Evolutionary conservation across 1,140 invertebrate species (phyloP).

Genomic region (Steinernema khuongi): DNA sequence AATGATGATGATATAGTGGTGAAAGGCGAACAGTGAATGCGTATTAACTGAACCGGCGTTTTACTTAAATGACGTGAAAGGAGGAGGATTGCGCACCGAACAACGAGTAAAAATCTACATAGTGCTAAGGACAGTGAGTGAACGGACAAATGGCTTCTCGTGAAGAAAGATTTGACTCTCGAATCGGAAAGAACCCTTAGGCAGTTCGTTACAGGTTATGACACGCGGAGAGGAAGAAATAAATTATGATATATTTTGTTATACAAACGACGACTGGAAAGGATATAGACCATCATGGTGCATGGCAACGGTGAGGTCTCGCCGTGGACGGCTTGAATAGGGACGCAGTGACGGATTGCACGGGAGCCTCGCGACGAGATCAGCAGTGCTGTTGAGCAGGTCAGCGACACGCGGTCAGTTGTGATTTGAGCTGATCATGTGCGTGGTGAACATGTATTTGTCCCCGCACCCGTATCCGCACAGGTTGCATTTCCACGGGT

Average conservation of each 20-base stretch:
- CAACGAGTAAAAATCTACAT: not conserved
- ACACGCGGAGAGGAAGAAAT: not conserved
- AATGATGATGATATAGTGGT: not conserved
- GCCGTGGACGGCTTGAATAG: not conserved
- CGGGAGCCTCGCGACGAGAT: not conserved
- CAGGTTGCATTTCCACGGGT: conserved; percentile 95
- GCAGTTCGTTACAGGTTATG: not conserved
- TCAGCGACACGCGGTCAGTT: not conserved
- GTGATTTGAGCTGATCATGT: conserved; percentile 84
- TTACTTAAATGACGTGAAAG: not conserved
- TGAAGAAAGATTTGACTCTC: not conserved
- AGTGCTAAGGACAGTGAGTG: not conserved
- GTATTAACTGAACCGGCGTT: not conserved
- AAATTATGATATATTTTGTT: not conserved
- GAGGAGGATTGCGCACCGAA: not conserved
- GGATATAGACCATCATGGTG: not conserved
- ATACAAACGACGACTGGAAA: not conserved
- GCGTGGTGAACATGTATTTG: conserved; percentile 91
- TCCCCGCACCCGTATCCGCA: conserved; percentile 86
- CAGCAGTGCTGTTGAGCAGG: not conserved
- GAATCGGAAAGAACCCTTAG: conserved; percentile 8
- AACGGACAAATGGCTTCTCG: not conserved
- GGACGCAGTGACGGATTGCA: not conserved
- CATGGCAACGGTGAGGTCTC: no score
- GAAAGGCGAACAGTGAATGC: not conserved